A percentile compares a stretch with the other conserved stretches of the same genome.
Conservation (phyloP, 2,113 vertebrate genomes). For the Poecilia latipinna region DNA sequence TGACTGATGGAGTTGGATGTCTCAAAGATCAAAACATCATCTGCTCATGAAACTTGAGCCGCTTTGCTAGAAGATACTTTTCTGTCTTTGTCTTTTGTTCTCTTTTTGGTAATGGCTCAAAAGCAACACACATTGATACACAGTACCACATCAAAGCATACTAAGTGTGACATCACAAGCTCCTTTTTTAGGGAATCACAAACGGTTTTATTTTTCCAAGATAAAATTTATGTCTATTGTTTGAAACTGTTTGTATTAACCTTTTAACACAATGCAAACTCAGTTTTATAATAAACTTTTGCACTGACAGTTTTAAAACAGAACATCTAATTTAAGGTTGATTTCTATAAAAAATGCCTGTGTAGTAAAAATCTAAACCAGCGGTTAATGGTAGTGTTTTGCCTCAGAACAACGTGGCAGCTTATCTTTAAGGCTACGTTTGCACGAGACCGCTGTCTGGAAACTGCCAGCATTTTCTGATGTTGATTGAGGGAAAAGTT, state of each 20-base stretch:
- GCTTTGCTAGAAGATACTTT: slow-evolving; percentile 17
- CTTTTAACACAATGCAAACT: background rate
- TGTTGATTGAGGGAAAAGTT: no score
- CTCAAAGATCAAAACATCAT: slow-evolving; percentile 48
- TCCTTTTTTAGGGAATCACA: slow-evolving; percentile 12
- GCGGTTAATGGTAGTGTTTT: background rate
- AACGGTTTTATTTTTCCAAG: slow-evolving; percentile 27
- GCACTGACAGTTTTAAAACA: background rate
- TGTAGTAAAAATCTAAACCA: slow-evolving; percentile 5
- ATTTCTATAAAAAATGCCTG: background rate
- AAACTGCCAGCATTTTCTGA: no score
- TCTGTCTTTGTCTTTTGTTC: background rate
- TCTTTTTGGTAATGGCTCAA: slow-evolving; percentile 22
- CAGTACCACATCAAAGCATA: slow-evolving; percentile 13
- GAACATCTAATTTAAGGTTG: background rate
- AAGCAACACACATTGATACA: slow-evolving; percentile 37
- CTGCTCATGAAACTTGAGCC: slow-evolving; percentile 40
- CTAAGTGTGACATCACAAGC: slow-evolving; percentile 32
- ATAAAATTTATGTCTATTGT: slow-evolving; percentile 5
- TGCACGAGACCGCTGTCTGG: no score
- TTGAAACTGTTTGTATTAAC: slow-evolving; percentile 22
- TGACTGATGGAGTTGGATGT: slow-evolving; percentile 23
- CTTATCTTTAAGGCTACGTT: background rate
- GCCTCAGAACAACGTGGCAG: background rate
- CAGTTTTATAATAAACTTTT: background rate